These are phyloP conservation scores for Ibidorhyncha struthersii DNA, from an alignment of 2,113 vertebrate genomes.

Conservation along the genomic window DNA sequence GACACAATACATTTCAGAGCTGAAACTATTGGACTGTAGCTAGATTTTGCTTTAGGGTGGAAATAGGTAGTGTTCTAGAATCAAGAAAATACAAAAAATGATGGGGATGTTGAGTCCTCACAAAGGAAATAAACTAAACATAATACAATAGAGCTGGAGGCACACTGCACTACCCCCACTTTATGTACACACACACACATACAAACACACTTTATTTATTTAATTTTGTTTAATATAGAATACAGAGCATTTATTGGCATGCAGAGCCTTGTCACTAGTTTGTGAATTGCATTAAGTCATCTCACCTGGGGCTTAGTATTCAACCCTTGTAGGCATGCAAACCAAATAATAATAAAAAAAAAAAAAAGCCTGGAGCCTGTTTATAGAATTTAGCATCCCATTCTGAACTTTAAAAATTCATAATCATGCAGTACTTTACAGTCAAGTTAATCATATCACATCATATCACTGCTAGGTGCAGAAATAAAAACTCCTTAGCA, in stretches of 20 bases:
- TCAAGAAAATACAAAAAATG: conserved; percentile 44
- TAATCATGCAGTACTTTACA: neutral
- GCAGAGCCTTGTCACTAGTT: neutral
- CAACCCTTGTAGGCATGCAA: neutral
- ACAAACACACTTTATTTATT: neutral
- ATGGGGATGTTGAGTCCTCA: neutral
- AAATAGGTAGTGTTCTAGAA: conserved; percentile 54
- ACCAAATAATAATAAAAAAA: neutral
- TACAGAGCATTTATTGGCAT: neutral
- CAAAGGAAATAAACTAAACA: conserved; percentile 46
- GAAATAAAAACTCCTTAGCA: neutral
- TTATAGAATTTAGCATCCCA: neutral
- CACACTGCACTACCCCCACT: neutral
- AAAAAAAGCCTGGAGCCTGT: neutral
- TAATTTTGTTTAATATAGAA: conserved; percentile 19
- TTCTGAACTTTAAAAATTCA: neutral
- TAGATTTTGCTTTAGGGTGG: conserved; percentile 58
- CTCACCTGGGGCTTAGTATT: conserved; percentile 1
- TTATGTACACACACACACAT: neutral
- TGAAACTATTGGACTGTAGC: conserved; percentile 54
- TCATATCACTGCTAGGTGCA: neutral
- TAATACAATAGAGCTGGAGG: neutral
- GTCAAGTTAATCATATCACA: neutral
- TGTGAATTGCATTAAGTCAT: neutral
- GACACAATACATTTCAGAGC: conserved; percentile 48